Evolutionary conservation across 2,113 vertebrate genomes (phyloP).

Genomic region (Gymnogyps californianus): DNA sequence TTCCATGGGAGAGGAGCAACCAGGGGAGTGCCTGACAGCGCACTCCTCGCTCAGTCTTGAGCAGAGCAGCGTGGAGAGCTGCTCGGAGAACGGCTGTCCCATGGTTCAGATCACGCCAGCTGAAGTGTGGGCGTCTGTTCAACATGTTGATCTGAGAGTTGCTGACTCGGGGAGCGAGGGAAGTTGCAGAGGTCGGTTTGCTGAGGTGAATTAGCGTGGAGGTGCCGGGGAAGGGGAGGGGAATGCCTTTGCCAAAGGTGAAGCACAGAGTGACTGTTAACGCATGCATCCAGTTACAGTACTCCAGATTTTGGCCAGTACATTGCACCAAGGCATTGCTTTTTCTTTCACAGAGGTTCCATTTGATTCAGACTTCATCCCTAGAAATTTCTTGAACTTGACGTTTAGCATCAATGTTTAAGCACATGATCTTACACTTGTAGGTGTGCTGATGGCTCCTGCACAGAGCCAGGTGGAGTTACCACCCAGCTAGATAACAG

Average conservation of each 20-base stretch:
- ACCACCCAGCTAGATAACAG: not conserved
- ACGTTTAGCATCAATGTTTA: not conserved
- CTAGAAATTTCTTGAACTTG: not conserved
- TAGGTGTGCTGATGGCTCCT: not conserved
- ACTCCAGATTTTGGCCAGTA: not conserved
- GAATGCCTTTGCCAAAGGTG: not conserved
- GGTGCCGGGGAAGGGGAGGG: not conserved
- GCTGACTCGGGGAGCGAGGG: not conserved
- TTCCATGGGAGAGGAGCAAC: not conserved
- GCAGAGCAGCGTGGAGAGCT: not conserved
- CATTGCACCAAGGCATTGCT: not conserved
- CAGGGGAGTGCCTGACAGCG: not conserved
- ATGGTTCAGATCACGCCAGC: accelerated
- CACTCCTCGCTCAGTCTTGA: too few species aligned
- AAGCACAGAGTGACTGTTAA: not conserved
- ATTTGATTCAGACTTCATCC: not conserved
- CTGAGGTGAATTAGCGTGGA: not conserved
- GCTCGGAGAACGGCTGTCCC: not conserved
- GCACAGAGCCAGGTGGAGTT: not conserved
- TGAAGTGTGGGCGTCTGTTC: accelerated
- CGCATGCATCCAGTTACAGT: not conserved
- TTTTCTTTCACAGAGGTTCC: not conserved
- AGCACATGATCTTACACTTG: not conserved
- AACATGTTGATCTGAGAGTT: too few species aligned
- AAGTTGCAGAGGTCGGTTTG: not conserved